phyloP scores from a whole-genome alignment of 2,113 vertebrate species.

The Entelurus aequoreus region DNA sequence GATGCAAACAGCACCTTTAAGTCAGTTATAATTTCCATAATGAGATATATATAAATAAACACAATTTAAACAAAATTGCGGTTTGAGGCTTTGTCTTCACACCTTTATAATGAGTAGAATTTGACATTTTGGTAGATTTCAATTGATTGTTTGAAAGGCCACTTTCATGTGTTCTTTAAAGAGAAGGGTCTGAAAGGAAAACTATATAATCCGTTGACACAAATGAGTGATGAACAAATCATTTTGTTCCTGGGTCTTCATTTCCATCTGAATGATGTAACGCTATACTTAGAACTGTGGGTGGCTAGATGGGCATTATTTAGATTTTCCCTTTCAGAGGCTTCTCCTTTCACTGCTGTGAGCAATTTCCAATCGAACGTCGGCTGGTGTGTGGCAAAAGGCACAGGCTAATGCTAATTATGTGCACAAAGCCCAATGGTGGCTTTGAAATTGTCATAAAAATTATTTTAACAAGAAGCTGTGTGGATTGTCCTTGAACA shows the following conservation, averaged over 20 bases:
- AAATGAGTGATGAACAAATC: constrained; percentile 49
- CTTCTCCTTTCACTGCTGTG: constrained; percentile 44
- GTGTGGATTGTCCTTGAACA: not conserved
- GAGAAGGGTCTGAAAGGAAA: constrained; percentile 16
- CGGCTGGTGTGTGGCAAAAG: constrained; percentile 43
- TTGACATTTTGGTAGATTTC: constrained; percentile 6
- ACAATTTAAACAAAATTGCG: too few relatives aligned
- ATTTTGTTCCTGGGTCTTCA: constrained; percentile 54
- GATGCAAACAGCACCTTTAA: too few relatives aligned
- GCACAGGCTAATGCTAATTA: constrained; percentile 53
- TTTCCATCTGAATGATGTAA: constrained; percentile 68
- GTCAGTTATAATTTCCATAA: too few relatives aligned
- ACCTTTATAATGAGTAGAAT: not conserved
- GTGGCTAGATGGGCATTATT: constrained; percentile 64
- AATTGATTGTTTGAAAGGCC: not conserved
- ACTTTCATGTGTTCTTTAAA: constrained; percentile 22
- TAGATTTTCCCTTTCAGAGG: constrained; percentile 63
- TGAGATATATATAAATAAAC: too few relatives aligned
- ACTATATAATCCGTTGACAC: constrained; percentile 29
- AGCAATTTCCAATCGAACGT: constrained; percentile 53
- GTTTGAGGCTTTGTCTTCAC: too few relatives aligned
- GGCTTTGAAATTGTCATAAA: constrained; percentile 35
- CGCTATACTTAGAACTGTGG: constrained; percentile 66
- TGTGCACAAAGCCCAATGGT: constrained; percentile 47
- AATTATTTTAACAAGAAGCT: constrained; percentile 15